phyloP scores from a whole-genome alignment of 2,888 invertebrate species.

The Leptopilina syphax region DNA sequence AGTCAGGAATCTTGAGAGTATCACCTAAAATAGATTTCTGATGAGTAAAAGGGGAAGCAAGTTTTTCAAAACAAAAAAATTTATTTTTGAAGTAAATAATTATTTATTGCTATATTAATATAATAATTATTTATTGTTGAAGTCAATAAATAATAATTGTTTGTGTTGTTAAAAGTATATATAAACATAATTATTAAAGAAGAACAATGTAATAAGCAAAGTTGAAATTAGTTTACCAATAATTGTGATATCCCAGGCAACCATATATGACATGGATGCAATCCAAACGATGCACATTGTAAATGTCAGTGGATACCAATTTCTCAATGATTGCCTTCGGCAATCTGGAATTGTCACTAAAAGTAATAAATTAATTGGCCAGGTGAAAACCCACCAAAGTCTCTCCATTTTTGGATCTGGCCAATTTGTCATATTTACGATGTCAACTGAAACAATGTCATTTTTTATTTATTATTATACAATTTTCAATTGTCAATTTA shows the following conservation, averaged over 20 bases:
- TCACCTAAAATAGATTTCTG: conserved; percentile 79
- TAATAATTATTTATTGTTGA: no score
- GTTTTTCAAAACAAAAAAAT: no score
- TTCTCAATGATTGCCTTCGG: conserved; percentile 79
- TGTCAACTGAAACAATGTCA: conserved; percentile 60
- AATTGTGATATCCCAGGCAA: conserved; percentile 90
- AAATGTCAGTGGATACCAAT: conserved; percentile 83
- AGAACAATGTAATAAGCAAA: neutral
- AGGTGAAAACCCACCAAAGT: conserved; percentile 83
- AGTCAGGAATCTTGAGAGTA: conserved; percentile 88
- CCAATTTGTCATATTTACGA: conserved; percentile 79
- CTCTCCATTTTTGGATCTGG: conserved; percentile 78
- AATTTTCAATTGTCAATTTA: neutral
- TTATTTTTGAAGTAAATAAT: no score
- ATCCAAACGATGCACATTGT: conserved; percentile 91
- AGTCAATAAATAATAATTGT: no score
- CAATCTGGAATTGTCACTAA: conserved; percentile 89
- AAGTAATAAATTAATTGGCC: conserved; percentile 86
- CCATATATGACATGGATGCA: conserved; percentile 87
- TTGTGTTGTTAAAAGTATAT: no score
- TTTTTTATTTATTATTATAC: neutral
- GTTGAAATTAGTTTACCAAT: conserved; percentile 80
- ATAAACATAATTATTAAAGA: no score
- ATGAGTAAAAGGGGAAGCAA: neutral
- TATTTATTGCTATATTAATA: no score